Evolutionary conservation across 2,113 vertebrate genomes (phyloP).

Genomic region (Peromyscus leucopus): DNA sequence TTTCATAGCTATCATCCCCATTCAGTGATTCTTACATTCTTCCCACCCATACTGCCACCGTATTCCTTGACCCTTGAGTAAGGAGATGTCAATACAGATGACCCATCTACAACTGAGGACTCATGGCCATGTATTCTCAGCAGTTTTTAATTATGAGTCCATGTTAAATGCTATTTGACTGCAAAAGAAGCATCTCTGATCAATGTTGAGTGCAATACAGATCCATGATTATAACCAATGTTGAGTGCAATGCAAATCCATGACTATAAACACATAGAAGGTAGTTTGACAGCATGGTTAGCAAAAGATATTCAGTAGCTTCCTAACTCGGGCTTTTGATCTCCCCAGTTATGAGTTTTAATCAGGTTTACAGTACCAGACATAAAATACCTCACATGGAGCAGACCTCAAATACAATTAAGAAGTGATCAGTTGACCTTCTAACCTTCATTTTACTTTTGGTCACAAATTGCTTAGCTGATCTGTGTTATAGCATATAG

Average conservation of each 20-base stretch:
- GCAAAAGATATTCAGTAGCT: neutral
- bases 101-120: neutral
- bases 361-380: neutral
- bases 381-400: neutral
- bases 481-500: neutral
- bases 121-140: neutral
- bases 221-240: neutral
- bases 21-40: neutral
- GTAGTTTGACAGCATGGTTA: neutral
- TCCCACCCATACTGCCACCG: neutral
- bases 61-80: neutral
- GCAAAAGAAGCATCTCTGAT: neutral
- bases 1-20: neutral
- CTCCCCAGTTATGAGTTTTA: neutral
- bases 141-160: neutral
- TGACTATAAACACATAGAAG: neutral
- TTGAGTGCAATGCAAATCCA: neutral
- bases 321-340: neutral
- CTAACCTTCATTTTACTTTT: neutral
- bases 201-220: neutral
- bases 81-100: neutral
- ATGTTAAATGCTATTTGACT: neutral
- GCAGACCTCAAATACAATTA: neutral
- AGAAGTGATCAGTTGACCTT: neutral
- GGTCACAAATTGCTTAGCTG: neutral